Evolutionary conservation across 2,888 invertebrate species (phyloP).

Genomic region (Thymelicus acteon): DNA sequence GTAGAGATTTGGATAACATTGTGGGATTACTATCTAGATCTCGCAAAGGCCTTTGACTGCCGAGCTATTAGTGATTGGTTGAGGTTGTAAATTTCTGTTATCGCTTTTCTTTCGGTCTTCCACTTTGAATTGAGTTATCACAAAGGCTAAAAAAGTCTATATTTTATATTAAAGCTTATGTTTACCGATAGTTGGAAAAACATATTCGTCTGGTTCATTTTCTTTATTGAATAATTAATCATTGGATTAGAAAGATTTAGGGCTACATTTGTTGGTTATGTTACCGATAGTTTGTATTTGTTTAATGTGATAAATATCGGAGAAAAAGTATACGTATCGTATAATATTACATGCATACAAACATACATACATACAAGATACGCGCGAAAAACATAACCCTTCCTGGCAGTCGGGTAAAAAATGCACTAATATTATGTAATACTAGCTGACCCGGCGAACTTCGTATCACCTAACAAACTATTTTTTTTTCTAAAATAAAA

Average conservation of each 20-base stretch:
- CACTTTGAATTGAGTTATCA: not conserved
- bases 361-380: too few species aligned
- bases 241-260: not conserved
- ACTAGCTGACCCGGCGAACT: too few species aligned
- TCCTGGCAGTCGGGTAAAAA: too few species aligned
- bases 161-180: not conserved
- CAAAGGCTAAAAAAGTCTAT: not conserved
- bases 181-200: not conserved
- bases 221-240: slow-evolving; percentile 1
- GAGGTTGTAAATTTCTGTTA: not conserved
- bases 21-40: slow-evolving; percentile 4
- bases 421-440: too few species aligned
- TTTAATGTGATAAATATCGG: too few species aligned
- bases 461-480: too few species aligned
- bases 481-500: too few species aligned
- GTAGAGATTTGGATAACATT: slow-evolving; percentile 16
- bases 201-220: not conserved
- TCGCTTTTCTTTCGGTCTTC: not conserved
- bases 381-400: too few species aligned
- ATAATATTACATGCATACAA: too few species aligned
- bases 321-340: too few species aligned
- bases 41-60: not conserved
- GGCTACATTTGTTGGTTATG: not conserved
- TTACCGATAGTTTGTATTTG: too few species aligned
- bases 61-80: slow-evolving; percentile 6